Base-by-base conservation (phyloP, 2,797 vertebrate genomes). In the Philypnodon macrostomus region DNA sequence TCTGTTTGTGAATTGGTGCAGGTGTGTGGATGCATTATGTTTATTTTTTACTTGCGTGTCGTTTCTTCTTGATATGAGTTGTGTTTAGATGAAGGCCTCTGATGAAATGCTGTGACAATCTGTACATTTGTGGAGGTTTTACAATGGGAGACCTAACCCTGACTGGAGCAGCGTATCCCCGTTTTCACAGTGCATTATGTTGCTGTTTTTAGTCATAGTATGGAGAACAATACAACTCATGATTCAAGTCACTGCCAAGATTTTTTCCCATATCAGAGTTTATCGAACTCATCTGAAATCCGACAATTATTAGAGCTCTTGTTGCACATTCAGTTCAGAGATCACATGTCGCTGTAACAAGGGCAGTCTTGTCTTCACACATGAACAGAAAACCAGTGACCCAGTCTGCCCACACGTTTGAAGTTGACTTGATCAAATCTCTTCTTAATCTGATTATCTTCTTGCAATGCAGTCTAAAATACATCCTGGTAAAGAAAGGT, bases 331-430 rank as follows among this genome's bases (percentile, higher is more conserved):
- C 36, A 8, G 12, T 19, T 13, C 24, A 47, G 38, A 37, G 46
- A 61, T 81, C 70, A 79, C 70, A 81, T 78, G 64, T 29, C 47
- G 10, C 10, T 26, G 24, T 46, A 33, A 81, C 72, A 81, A 76
- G 69, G 57, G 44, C 38, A 35, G 41, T 36, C 14, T 45, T 75
- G 75, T 75, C 44, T 33, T 13, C 48, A 40, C 30, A 23, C 47
- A 32, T 14, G 19, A 11, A 29, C 29, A 44, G 31, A 2, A 48
- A 8, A 52, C n/a, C 7, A 11, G 2, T 33, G 2, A 48, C 33
- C 16, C 37, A 19, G n/a, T 1, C n/a, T 11, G 5, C 32, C 30
- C 32, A 16, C 24, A 29, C 21, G 29, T 68, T 39, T 27, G 15
- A 21, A 7, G 46, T 42, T 33, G 27, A 33, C 13, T 27, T 17